Evolutionary conservation across 2,113 vertebrate genomes (phyloP).

Genomic region (Tragelaphus strepsiceros): DNA sequence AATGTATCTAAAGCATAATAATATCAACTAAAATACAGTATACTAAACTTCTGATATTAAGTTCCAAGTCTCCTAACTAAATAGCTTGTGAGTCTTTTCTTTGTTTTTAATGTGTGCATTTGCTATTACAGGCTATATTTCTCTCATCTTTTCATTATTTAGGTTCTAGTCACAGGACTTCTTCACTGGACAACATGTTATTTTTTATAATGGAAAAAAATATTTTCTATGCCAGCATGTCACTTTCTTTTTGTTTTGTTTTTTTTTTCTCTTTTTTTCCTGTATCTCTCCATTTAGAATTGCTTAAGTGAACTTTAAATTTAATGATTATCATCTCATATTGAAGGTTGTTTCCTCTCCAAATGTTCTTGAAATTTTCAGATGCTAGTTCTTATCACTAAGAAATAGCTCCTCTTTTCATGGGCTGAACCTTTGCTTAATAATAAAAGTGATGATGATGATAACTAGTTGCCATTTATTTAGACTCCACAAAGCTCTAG

Average conservation of each 20-base stretch:
- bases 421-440: background rate
- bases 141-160: background rate
- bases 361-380: constrained; percentile 35
- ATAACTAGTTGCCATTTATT: background rate
- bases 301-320: constrained; percentile 41
- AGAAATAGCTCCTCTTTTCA: constrained; percentile 21
- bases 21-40: background rate
- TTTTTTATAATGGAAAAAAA: background rate
- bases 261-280: background rate
- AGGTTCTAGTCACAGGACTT: background rate
- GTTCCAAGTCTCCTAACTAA: background rate
- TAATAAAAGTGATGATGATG: constrained; percentile 11
- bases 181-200: background rate
- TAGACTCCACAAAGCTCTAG: background rate
- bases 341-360: constrained; percentile 21
- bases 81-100: background rate
- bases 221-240: background rate
- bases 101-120: background rate
- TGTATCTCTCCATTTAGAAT: background rate
- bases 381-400: background rate
- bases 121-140: background rate
- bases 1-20: background rate
- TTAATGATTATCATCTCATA: constrained; percentile 31
- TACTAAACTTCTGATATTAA: background rate
- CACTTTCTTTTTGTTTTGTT: background rate